These are phyloP conservation scores for Eurytoma californica DNA, from an alignment of 2,888 invertebrate species.

Conservation along the genomic window DNA sequence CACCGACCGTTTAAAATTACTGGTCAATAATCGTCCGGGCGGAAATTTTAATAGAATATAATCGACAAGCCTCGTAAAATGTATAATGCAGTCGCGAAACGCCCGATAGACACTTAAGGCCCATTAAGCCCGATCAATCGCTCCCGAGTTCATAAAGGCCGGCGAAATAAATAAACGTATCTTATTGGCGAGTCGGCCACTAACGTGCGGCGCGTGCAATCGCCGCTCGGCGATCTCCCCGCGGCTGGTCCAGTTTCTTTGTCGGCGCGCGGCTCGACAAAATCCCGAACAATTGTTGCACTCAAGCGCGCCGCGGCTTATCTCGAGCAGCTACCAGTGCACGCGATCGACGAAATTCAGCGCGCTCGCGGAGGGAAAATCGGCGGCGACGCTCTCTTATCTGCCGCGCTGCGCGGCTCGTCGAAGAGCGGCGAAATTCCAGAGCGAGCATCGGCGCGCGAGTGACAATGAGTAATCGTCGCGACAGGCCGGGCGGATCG, in stretches of 20 bases:
- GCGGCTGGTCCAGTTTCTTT: slow-evolving; percentile 35
- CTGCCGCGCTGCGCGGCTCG: not conserved
- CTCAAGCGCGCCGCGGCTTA: not conserved
- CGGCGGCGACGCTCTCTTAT: not conserved
- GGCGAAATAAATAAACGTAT: not conserved
- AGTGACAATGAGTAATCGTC: slow-evolving; percentile 36
- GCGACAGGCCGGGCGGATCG: not conserved
- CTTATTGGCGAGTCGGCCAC: not conserved
- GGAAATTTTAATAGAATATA: no score
- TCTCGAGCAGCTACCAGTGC: slow-evolving; percentile 26
- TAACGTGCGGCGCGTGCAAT: slow-evolving; percentile 3
- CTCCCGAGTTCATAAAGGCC: no score
- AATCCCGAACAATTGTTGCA: slow-evolving; percentile 22
- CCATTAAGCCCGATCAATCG: no score
- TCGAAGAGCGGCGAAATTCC: not conserved
- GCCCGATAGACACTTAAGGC: no score
- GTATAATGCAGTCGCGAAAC: no score
- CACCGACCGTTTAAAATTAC: no score
- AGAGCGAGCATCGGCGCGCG: not conserved
- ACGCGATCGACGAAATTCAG: slow-evolving; percentile 14
- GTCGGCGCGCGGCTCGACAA: slow-evolving; percentile 28
- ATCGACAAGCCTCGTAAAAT: no score
- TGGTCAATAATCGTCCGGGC: no score
- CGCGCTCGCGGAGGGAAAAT: not conserved
- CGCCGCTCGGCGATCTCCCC: not conserved